These are phyloP conservation scores for Nasonovia ribisnigri DNA, from an alignment of 2,888 invertebrate genomes.

Conservation along the genomic window DNA sequence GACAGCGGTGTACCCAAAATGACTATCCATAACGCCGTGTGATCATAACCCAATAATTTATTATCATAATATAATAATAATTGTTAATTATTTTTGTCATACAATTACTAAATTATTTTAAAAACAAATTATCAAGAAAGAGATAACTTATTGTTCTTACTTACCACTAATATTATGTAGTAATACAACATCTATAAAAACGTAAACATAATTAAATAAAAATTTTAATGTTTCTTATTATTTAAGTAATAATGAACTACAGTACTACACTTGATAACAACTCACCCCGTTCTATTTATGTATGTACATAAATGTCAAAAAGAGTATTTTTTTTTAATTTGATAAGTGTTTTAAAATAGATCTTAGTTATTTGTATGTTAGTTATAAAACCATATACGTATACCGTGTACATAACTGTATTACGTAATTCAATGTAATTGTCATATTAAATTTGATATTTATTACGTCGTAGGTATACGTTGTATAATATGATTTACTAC, in stretches of 20 bases:
- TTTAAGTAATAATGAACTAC: neutral
- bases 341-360: neutral
- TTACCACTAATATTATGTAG: neutral
- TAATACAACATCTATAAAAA: neutral
- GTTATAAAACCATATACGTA: neutral
- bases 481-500: neutral
- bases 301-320: neutral
- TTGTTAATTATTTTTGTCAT: neutral
- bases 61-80: neutral
- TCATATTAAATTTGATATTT: no score
- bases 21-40: neutral
- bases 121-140: neutral
- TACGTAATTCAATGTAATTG: no score
- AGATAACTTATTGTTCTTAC: neutral
- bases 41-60: neutral
- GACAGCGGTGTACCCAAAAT: neutral
- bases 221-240: neutral
- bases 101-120: neutral
- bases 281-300: neutral
- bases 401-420: no score
- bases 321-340: neutral
- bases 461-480: neutral
- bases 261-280: neutral
- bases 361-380: neutral
- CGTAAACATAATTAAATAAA: neutral